Percentiles rank a stretch among this genome's conserved stretches.
Evolutionary conservation across 2,888 invertebrate species (phyloP).

Genomic region (Caenorhabditis sulstoni): DNA sequence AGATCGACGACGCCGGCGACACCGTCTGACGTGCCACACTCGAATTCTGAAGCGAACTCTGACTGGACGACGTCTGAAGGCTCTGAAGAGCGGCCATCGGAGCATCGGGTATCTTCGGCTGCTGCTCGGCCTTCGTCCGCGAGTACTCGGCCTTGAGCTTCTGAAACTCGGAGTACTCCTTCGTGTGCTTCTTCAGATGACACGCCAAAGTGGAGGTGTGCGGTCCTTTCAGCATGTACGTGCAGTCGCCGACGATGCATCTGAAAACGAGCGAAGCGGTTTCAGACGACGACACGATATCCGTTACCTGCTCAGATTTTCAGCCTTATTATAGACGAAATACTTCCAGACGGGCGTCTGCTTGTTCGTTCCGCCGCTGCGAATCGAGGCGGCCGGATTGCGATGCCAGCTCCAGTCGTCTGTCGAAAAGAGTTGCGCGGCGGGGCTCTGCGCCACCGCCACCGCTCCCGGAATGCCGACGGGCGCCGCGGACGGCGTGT

Average conservation of each 20-base stretch:
- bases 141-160: constrained; percentile 74
- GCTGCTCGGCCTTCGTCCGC: constrained; percentile 51
- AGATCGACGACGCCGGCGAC: constrained; percentile 25
- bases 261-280: constrained; percentile 52
- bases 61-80: constrained; percentile 18
- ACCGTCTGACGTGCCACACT: constrained; percentile 12
- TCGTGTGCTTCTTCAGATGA: constrained; percentile 79
- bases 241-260: constrained; percentile 79
- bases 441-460: constrained; percentile 78
- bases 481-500: constrained; percentile 32
- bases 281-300: no score
- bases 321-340: constrained; percentile 79
- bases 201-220: constrained; percentile 79
- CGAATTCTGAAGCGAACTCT: constrained; percentile 13
- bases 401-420: constrained; percentile 80
- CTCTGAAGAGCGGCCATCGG: constrained; percentile 11
- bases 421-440: constrained; percentile 75
- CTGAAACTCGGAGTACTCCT: constrained; percentile 79
- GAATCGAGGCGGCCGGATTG: constrained; percentile 79
- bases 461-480: constrained; percentile 74
- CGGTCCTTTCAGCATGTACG: constrained; percentile 79
- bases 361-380: constrained; percentile 79
- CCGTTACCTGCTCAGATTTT: constrained; percentile 77
- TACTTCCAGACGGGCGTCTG: constrained; percentile 81
- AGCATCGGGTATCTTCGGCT: constrained; percentile 44